Percentiles rank a stretch among this genome's conserved stretches.
Evolutionary conservation across 2,888 invertebrate genomes (phyloP).

Genomic region (Orthosia gothica): DNA sequence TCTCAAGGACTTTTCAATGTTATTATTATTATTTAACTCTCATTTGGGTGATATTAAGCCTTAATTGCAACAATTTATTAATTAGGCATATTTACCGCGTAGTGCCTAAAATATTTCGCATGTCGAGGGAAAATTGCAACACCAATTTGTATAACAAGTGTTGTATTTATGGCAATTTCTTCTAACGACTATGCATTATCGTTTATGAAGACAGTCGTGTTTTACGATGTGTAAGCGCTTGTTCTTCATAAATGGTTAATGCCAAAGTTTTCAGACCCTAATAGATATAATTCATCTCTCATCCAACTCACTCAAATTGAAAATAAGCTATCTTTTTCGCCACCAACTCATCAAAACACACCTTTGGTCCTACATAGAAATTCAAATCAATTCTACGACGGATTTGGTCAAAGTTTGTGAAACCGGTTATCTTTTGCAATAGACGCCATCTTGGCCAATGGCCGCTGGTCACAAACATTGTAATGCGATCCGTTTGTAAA

Average conservation of each 20-base stretch:
- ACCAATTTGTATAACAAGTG: conserved; percentile 13
- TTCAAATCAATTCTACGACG: conserved; percentile 51
- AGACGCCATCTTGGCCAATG: conserved; percentile 47
- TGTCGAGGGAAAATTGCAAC: conserved; percentile 24
- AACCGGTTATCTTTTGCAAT: conserved; percentile 59
- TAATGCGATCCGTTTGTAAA: conserved; percentile 55
- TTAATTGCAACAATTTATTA: conserved; percentile 15
- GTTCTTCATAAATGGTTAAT: conserved; percentile 17
- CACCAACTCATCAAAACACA: conserved; percentile 32
- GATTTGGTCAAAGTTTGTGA: conserved; percentile 49
- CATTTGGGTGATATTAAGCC: neutral
- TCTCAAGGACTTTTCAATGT: neutral
- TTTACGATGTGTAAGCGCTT: conserved; percentile 14
- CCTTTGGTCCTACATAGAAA: conserved; percentile 50
- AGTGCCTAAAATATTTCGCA: neutral
- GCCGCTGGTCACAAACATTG: conserved; percentile 41
- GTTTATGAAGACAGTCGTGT: conserved; percentile 29
- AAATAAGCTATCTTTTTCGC: conserved; percentile 6
- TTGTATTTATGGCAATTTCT: conserved; percentile 14
- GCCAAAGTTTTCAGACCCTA: neutral
- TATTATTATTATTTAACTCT: neutral
- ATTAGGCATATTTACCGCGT: neutral
- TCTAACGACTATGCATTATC: conserved; percentile 13
- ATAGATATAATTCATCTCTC: too few relatives aligned
- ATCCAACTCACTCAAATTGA: neutral